Base-by-base conservation (phyloP, 2,113 vertebrate genomes). In the Mus pahari region DNA sequence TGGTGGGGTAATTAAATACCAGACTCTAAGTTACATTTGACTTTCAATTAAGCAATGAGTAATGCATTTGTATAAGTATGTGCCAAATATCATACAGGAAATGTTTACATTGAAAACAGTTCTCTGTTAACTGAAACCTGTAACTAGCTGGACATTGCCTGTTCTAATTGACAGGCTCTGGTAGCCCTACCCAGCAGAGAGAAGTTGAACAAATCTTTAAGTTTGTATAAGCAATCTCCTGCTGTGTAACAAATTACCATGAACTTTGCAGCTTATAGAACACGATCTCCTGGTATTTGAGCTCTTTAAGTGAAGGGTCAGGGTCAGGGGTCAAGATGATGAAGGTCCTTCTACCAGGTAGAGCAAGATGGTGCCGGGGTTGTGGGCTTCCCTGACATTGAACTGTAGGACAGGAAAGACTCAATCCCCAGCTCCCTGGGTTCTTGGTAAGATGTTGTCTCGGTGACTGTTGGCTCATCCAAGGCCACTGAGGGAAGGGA, bases 271-370 rank as follows among this genome's bases (percentile, higher is more conserved):
- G 42, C 17, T 36, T 58, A 9, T 48, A 24, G 28, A 58, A 6
- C 12, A 20, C 13, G 5, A 1, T 1, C 24, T 39, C 7, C 2
- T 33, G 10, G 55, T 26, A 68, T 58, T 45, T 2, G 31, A 2
- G 58, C 26, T n/a, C 33, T n/a, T 5, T 11, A 58, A 64, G 71
- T 42, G 14, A 10, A n/a, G 58, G 81, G 22, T 60, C 55, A 28
- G 58, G 28, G 60, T 66, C 62, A 86, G 10, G 42, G 58, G 11
- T 31, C 81, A 45, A 45, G 66, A 36, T 28, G 22, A 22, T 28
- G 36, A 39, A 73, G 66, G 7, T 36, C 20, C 8, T 84, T 84
- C 58, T 84, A 42, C 58, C 17, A 33, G 42, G 26, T 64, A 86
- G 19, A 86, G 6, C 3, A 36, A 70, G 84, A 26, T 31, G 50